These are phyloP conservation scores for Noturus placidus DNA, from an alignment of 2,113 vertebrate species.

Conservation along the genomic window DNA sequence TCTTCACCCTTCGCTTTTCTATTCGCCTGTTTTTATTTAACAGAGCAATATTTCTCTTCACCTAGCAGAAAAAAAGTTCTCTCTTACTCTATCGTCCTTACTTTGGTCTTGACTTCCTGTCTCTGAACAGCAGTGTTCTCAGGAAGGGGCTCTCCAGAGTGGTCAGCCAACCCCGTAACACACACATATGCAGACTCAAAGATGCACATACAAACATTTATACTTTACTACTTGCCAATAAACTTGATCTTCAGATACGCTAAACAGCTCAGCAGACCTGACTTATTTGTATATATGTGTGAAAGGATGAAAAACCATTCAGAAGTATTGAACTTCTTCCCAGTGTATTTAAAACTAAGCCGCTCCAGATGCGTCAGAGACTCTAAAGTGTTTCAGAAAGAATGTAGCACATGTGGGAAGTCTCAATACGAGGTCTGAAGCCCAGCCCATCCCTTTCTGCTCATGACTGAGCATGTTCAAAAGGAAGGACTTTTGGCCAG, in stretches of 20 bases:
- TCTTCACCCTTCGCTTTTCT: neutral
- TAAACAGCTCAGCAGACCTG: neutral
- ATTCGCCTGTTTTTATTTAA: neutral
- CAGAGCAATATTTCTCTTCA: neutral
- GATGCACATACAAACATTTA: neutral
- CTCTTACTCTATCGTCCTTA: conserved; percentile 49
- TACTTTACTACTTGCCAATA: neutral
- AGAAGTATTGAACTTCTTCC: neutral
- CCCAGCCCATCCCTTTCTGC: conserved; percentile 12
- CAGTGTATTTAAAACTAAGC: conserved; percentile 47
- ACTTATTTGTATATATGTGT: conserved; percentile 32
- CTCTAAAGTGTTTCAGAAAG: conserved; percentile 19
- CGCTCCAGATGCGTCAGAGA: conserved; percentile 47
- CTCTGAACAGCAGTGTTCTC: conserved; percentile 72
- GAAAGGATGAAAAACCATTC: neutral
- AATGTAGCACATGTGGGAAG: conserved; percentile 39
- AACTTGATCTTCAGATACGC: conserved; percentile 18
- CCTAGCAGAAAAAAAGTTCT: conserved; percentile 40
- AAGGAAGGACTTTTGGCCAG: neutral
- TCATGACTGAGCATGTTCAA: conserved; percentile 5
- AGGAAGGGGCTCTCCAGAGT: conserved; percentile 85
- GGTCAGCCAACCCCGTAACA: conserved; percentile 67
- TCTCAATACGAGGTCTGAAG: conserved; percentile 23
- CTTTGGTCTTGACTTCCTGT: conserved; percentile 80
- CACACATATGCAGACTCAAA: neutral